These are phyloP conservation scores for Dynastes grantii DNA, from an alignment of 2,888 invertebrate genomes.

Conservation along the genomic window DNA sequence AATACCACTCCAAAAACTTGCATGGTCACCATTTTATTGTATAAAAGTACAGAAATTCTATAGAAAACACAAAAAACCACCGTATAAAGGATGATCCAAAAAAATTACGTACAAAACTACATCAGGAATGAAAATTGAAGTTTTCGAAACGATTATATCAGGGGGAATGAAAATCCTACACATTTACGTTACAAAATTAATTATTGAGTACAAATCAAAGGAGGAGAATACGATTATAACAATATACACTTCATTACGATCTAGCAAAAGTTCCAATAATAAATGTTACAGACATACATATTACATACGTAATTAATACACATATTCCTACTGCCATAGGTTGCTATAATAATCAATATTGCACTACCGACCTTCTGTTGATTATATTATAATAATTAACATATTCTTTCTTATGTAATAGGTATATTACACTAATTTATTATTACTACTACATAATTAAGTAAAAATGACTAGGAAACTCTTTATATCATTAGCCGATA, in stretches of 20 bases:
- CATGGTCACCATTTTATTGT: conserved; percentile 57
- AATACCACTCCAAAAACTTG: conserved; percentile 13
- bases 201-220: conserved; percentile 9
- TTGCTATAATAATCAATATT: conserved; percentile 57
- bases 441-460: conserved; percentile 52
- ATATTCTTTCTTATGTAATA: neutral
- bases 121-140: conserved; percentile 61
- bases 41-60: conserved; percentile 64
- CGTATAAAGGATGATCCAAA: conserved; percentile 55
- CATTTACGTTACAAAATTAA: conserved; percentile 16
- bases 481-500: conserved; percentile 69
- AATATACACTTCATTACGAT: conserved; percentile 21
- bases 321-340: neutral
- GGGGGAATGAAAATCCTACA: conserved; percentile 61
- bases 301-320: conserved; percentile 23
- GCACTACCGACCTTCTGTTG: conserved; percentile 62
- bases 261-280: conserved; percentile 28
- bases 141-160: conserved; percentile 52
- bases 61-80: conserved; percentile 60
- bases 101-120: conserved; percentile 55
- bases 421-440: conserved; percentile 13
- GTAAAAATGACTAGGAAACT: conserved; percentile 65
- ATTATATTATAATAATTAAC: conserved; percentile 27
- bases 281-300: conserved; percentile 28
- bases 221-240: conserved; percentile 22